These are phyloP conservation scores for Limenitis camilla DNA, from an alignment of 2,888 invertebrate species.

Conservation along the genomic window DNA sequence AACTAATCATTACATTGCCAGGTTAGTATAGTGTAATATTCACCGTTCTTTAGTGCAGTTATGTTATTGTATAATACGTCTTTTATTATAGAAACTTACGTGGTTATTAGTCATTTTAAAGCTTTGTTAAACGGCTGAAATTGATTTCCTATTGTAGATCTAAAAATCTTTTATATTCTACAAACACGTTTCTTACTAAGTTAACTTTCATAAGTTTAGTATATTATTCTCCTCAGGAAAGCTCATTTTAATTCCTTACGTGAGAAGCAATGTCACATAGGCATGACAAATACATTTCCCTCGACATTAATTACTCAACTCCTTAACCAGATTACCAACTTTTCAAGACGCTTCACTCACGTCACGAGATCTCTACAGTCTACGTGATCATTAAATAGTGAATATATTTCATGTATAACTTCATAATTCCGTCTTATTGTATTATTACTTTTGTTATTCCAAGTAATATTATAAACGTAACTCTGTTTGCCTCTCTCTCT, in stretches of 20 bases:
- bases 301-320: conserved; percentile 9
- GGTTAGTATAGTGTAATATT: too few relatives aligned
- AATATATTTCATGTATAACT: background rate
- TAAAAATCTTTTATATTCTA: background rate
- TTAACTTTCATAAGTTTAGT: background rate
- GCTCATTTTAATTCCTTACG: background rate
- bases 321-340: conserved; percentile 8
- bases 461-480: too few relatives aligned
- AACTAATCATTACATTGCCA: too few relatives aligned
- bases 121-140: too few relatives aligned
- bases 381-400: background rate
- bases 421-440: too few relatives aligned
- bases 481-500: too few relatives aligned
- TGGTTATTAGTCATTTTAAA: too few relatives aligned
- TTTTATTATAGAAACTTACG: too few relatives aligned
- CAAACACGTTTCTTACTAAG: background rate
- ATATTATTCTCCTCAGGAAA: background rate
- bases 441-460: too few relatives aligned
- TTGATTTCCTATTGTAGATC: too few relatives aligned
- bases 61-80: too few relatives aligned
- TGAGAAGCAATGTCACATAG: background rate
- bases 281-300: background rate
- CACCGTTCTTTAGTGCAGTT: too few relatives aligned
- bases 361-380: background rate
- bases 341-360: conserved; percentile 2